Evolutionary conservation across 2,113 vertebrate genomes (phyloP).

Genomic region (Nycticebus coucang): DNA sequence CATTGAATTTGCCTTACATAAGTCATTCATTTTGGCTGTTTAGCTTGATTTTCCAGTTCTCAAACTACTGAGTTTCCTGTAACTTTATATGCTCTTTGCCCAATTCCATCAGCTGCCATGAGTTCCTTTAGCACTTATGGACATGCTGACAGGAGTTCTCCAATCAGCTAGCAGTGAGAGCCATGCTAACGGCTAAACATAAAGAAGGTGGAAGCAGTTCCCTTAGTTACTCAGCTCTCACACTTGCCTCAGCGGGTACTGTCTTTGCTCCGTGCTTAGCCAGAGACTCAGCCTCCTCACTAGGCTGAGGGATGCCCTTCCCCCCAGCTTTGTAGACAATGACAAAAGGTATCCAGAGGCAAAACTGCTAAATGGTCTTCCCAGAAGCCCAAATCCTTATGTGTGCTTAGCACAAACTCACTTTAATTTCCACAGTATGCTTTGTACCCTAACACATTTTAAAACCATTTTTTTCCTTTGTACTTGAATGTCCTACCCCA

Average conservation of each 20-base stretch:
- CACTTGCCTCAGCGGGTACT: neutral
- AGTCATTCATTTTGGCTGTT: constrained; percentile 26
- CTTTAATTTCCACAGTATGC: neutral
- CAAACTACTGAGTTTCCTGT: neutral
- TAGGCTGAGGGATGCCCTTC: neutral
- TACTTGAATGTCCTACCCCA: neutral
- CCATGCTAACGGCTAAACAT: neutral
- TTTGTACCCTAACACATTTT: neutral
- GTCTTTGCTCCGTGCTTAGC: neutral
- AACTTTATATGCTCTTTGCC: neutral
- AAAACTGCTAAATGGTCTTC: neutral
- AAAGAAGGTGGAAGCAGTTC: neutral
- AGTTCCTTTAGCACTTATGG: neutral
- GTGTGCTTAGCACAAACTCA: neutral
- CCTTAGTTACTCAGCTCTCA: neutral
- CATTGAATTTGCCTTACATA: neutral
- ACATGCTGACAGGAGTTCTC: neutral
- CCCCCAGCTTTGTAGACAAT: neutral
- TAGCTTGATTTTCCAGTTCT: neutral
- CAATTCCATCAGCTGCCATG: neutral
- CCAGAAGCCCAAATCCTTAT: neutral
- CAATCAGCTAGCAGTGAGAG: neutral
- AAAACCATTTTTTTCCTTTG: neutral
- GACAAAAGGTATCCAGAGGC: neutral
- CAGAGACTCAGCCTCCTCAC: neutral